Evolutionary conservation across 2,888 invertebrate species (phyloP).

Genomic region (Tenthredo mesomela): DNA sequence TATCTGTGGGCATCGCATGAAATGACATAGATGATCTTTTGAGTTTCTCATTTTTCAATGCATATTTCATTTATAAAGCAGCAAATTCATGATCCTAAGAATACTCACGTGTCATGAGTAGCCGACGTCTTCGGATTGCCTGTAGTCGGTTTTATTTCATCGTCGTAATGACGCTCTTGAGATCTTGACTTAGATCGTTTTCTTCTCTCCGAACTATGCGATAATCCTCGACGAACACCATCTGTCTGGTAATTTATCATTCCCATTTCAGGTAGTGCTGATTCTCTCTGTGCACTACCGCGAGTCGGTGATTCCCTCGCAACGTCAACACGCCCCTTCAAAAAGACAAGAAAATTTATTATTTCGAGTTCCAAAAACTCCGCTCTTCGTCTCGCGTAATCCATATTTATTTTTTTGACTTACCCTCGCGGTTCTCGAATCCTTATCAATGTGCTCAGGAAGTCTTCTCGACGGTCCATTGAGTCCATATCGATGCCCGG

Average conservation of each 20-base stretch:
- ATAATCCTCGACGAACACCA: background rate
- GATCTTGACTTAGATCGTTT: constrained; percentile 36
- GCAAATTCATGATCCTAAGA: background rate
- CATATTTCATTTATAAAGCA: background rate
- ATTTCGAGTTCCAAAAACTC: background rate
- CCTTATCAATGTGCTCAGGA: constrained; percentile 24
- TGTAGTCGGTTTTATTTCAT: constrained; percentile 17
- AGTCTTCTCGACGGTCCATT: constrained; percentile 18
- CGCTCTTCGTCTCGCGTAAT: background rate
- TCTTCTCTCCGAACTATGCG: constrained; percentile 39
- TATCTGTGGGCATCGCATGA: constrained; percentile 53
- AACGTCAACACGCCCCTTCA: constrained; percentile 1
- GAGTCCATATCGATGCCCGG: constrained; percentile 24
- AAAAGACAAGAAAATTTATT: background rate
- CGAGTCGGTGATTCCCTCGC: background rate
- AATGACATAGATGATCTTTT: background rate
- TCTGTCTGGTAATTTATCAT: constrained; percentile 30
- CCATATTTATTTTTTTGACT: background rate
- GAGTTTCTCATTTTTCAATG: background rate
- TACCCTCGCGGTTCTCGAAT: constrained; percentile 11
- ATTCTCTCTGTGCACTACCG: background rate
- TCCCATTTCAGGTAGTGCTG: constrained; percentile 31
- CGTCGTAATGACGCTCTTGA: constrained; percentile 38
- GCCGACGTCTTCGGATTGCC: constrained; percentile 48
- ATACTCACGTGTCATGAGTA: constrained; percentile 59